A percentile compares a stretch with the other conserved stretches of the same genome.
phyloP scores from a whole-genome alignment of 2,113 vertebrate species.

The Neogobius melanostomus region DNA sequence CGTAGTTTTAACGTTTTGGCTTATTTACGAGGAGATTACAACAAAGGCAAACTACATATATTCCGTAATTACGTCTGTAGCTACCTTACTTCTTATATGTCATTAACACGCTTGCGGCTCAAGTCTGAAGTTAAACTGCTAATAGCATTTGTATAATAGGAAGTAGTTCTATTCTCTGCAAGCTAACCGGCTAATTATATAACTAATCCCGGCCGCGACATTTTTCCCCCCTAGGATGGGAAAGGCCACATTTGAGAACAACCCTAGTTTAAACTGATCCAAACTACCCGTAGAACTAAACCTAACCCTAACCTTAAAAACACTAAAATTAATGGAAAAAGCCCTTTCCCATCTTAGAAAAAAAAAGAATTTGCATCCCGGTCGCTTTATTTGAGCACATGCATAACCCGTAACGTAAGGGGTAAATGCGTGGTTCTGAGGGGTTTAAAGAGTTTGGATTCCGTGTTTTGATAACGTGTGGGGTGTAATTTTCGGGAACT shows the following conservation, averaged over 20 bases:
- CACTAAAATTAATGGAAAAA: too few relatives aligned
- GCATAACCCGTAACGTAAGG: background rate
- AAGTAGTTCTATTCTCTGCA: background rate
- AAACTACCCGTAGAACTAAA: too few relatives aligned
- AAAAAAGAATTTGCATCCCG: background rate
- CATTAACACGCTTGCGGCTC: background rate
- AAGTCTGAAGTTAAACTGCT: conserved; percentile 29
- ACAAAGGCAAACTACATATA: background rate
- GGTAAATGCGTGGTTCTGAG: background rate
- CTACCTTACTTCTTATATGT: fast-evolving
- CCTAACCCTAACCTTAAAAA: too few relatives aligned
- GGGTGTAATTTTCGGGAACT: conserved; percentile 41
- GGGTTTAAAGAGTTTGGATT: fast-evolving
- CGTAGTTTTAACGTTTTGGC: background rate
- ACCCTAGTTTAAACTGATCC: too few relatives aligned
- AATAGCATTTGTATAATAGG: conserved; percentile 1
- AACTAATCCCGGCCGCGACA: conserved; percentile 8
- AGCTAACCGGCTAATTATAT: conserved; percentile 56
- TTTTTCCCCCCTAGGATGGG: too few relatives aligned
- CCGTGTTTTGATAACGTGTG: conserved; percentile 18
- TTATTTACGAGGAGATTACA: background rate
- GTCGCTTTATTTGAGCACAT: background rate
- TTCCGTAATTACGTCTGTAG: fast-evolving
- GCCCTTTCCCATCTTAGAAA: too few relatives aligned
- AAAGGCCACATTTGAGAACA: too few relatives aligned